phyloP scores from a whole-genome alignment of 1,140 invertebrate genomes.

The Bilobella aurantiaca region DNA sequence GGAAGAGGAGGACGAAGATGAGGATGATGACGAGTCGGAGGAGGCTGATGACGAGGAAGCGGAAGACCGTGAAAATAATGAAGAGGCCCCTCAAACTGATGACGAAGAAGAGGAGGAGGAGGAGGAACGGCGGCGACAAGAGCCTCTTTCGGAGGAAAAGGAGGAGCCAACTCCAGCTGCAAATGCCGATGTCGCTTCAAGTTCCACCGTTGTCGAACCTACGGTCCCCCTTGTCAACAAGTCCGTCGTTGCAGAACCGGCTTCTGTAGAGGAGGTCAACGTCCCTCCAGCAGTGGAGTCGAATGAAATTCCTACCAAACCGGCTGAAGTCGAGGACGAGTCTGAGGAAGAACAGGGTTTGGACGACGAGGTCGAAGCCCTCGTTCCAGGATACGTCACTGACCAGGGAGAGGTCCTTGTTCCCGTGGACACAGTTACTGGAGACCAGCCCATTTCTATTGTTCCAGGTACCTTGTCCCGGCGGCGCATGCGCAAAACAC shows the following conservation, averaged over 20 bases:
- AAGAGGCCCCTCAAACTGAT: conserved; percentile 22
- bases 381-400: conserved; percentile 34
- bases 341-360: conserved; percentile 1
- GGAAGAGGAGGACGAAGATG: conserved; percentile 22
- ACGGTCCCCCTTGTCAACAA: conserved; percentile 11
- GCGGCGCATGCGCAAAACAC: too few species aligned
- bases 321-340: conserved; percentile 6
- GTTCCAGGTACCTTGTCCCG: conserved; percentile 23
- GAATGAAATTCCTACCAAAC: conserved; percentile 6
- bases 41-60: conserved; percentile 19
- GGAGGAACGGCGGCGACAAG: conserved; percentile 20
- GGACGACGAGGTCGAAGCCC: conserved; percentile 25
- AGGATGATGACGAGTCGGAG: conserved; percentile 27
- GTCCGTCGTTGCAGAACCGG: conserved; percentile 15
- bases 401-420: conserved; percentile 35
- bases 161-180: too few species aligned
- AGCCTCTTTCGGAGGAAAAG: conserved; percentile 10
- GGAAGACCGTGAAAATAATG: conserved; percentile 17
- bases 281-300: not conserved
- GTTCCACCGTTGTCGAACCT: not conserved
- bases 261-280: conserved; percentile 12
- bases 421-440: conserved; percentile 33
- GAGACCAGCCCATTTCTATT: conserved; percentile 33
- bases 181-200: too few species aligned
- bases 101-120: conserved; percentile 24